Evolutionary conservation across 37 sponge, comb jelly and placozoan species (phyloP).

Genomic region (Theonella swinhoei): DNA sequence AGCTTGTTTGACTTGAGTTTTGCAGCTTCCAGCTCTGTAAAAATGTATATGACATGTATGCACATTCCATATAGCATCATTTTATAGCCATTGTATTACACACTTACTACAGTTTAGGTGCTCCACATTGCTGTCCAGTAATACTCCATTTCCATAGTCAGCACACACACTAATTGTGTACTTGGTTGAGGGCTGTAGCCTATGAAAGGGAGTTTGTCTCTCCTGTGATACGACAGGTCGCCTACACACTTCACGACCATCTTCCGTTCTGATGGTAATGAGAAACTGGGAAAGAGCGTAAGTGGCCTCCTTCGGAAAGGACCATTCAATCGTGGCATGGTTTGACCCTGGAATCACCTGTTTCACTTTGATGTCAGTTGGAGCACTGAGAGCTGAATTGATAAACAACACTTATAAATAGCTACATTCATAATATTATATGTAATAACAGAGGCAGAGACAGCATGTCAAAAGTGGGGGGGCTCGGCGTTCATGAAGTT

Average conservation of each 20-base stretch:
- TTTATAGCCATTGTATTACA: too few species aligned
- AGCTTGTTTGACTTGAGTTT: background rate
- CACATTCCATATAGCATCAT: too few species aligned
- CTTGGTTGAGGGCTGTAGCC: background rate
- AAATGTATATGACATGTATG: background rate
- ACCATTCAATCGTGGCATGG: background rate
- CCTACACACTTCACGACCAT: background rate
- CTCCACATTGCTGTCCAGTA: background rate
- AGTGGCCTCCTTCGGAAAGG: background rate
- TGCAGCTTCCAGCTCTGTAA: background rate
- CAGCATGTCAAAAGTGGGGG: too few species aligned
- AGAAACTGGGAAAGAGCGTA: background rate
- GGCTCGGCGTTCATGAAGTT: too few species aligned
- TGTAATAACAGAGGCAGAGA: too few species aligned
- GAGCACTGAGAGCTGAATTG: background rate
- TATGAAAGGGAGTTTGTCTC: background rate
- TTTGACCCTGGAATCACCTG: background rate
- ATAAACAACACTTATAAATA: too few species aligned
- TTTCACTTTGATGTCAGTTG: background rate
- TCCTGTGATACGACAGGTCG: background rate
- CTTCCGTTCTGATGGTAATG: background rate
- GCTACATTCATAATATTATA: too few species aligned
- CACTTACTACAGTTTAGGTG: background rate
- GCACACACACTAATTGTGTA: background rate
- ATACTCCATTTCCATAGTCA: background rate